Evolutionary conservation across 2,797 vertebrate genomes (phyloP).

Genomic region (Zalophus californianus): DNA sequence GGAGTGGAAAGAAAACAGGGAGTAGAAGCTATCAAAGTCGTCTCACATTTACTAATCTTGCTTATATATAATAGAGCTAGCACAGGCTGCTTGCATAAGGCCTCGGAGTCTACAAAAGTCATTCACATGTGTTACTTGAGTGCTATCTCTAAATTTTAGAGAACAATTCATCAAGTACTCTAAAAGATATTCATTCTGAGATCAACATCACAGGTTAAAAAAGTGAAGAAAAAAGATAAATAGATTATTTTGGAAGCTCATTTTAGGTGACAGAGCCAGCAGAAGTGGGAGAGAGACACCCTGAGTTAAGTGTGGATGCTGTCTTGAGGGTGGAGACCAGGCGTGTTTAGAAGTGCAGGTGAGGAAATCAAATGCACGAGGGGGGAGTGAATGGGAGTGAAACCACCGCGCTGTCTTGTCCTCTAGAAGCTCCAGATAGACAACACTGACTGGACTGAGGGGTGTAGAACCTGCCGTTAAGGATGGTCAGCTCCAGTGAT

Average conservation of each 20-base stretch:
- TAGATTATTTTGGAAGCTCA: neutral
- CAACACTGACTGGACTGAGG: fast-evolving
- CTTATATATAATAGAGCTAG: neutral
- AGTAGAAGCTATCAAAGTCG: neutral
- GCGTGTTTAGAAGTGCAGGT: neutral
- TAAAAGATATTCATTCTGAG: conserved; percentile 19
- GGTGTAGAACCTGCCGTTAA: neutral
- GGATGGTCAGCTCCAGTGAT: neutral
- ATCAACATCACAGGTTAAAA: neutral
- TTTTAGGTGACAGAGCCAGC: neutral
- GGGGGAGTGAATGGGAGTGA: neutral
- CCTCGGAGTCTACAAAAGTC: neutral
- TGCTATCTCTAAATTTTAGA: conserved; percentile 30
- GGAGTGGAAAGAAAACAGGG: neutral
- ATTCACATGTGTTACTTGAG: neutral
- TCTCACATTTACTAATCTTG: neutral
- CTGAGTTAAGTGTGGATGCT: neutral
- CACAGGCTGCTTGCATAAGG: neutral
- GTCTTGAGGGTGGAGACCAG: neutral
- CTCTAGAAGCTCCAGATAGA: neutral
- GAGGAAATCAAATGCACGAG: neutral
- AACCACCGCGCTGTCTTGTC: neutral
- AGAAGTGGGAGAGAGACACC: neutral
- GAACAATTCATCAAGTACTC: neutral
- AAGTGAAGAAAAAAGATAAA: neutral